Base-by-base conservation (phyloP, 2,113 vertebrate genomes). In the Upupa epops region DNA sequence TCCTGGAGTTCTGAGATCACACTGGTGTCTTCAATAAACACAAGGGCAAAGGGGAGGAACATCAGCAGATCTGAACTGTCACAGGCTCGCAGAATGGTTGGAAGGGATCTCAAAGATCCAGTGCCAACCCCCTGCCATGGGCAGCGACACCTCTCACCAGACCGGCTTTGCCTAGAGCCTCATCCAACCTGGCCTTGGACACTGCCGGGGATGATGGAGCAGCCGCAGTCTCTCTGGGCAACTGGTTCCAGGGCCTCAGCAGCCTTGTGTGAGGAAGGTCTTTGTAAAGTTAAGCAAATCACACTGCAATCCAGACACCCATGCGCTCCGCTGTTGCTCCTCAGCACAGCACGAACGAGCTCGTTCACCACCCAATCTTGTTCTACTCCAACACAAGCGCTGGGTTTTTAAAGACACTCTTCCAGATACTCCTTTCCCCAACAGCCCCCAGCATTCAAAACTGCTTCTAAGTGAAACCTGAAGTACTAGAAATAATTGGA, bases 261-360 rank as follows among this genome's bases (percentile, higher is more conserved):
- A 42, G 11, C 11, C 40, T 42, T 15, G 15, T 42, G 11, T 42
- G 40, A 42, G 40, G 40, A 42, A 1, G 17, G 18, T 77, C 86
- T 83, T 37, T 58, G 22, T 14, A 15, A 15, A 75, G 55, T 25
- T 17, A 46, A 12, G 13, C 46, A 56, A 52, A 36, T 46, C 19
- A 12, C n/a, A 40, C 34, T 54, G 18, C 58, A 65, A 93, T 51
- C 24, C 37, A 55, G 63, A 4, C 36, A 51, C 32, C 55, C 69
- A 22, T 9, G 56, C 37, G 48, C 7, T 28, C 72, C 58, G 3
- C 1, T 36, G 25, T 1, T 60, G 49, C 40, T 45, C 25, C 2
- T 9, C 4, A 37, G 45, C 63, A 13, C 0, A n/a, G 84, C 65
- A 81, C 40, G 22, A 0, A 0, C 5, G 26, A 76, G 56, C 32